phyloP scores from a whole-genome alignment of 2,113 vertebrate species.

The Anhinga rufa region DNA sequence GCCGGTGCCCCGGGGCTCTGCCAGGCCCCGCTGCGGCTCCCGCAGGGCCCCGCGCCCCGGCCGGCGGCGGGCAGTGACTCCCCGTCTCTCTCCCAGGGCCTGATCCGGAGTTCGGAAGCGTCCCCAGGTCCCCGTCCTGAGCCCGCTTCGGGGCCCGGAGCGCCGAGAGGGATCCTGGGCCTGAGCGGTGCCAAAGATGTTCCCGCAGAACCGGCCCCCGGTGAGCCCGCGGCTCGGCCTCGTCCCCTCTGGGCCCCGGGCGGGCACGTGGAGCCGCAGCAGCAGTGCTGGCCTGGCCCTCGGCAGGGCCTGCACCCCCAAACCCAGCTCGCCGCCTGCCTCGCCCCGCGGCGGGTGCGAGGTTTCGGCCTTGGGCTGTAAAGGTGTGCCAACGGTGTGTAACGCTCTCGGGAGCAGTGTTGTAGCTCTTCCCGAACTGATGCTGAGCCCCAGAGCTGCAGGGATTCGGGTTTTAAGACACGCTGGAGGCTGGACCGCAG shows the following conservation, averaged over 20 bases:
- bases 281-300: background rate
- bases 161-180: background rate
- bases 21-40: background rate
- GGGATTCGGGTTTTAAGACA: background rate
- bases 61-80: background rate
- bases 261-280: background rate
- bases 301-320: background rate
- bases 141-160: background rate
- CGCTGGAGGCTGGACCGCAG: rapidly evolving
- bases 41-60: background rate
- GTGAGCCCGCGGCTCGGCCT: slow-evolving; percentile 68
- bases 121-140: background rate
- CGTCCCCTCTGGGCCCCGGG: background rate
- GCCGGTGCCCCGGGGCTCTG: background rate
- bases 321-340: rapidly evolving
- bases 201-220: slow-evolving; percentile 86
- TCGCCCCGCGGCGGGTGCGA: rapidly evolving
- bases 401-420: rapidly evolving
- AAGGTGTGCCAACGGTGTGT: rapidly evolving
- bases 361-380: background rate
- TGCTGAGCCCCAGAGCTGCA: background rate
- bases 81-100: background rate
- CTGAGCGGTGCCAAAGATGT: slow-evolving; percentile 69
- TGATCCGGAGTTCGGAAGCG: background rate
- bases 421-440: background rate